A percentile compares a stretch with the other conserved stretches of the same genome.
Evolutionary conservation across 2,113 vertebrate genomes (phyloP).

Genomic region (Gorsachius goisagi): DNA sequence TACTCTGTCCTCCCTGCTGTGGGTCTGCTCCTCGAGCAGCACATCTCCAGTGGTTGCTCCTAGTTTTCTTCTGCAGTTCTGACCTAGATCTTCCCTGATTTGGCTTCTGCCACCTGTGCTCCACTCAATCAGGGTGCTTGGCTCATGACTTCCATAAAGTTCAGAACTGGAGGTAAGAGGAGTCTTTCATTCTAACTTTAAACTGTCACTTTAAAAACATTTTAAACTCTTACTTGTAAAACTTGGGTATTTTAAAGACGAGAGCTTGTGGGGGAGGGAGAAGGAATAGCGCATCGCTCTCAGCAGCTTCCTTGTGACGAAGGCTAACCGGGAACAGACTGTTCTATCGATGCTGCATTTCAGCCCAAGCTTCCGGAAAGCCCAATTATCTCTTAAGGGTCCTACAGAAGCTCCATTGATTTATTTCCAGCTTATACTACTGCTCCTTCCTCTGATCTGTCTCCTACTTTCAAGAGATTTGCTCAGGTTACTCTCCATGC

Average conservation of each 20-base stretch:
- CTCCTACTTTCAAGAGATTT: background rate
- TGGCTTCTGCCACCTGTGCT: background rate
- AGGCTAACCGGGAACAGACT: background rate
- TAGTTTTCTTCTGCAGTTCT: background rate
- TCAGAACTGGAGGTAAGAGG: background rate
- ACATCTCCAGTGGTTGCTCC: background rate
- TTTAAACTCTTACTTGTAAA: background rate
- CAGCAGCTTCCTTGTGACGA: background rate
- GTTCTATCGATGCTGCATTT: background rate
- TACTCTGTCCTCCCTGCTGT: background rate
- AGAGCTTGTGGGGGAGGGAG: background rate
- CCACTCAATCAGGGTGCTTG: background rate
- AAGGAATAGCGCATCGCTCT: background rate
- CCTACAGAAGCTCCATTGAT: background rate
- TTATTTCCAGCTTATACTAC: background rate
- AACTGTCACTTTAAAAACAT: background rate
- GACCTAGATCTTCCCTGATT: background rate
- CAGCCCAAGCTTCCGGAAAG: background rate
- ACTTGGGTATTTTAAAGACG: background rate
- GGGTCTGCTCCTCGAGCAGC: background rate
- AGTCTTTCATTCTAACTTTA: background rate
- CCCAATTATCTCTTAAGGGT: background rate
- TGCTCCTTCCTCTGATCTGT: background rate
- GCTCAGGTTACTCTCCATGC: background rate
- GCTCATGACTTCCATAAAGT: background rate